phyloP scores from a whole-genome alignment of 2,888 invertebrate genomes.

The Eurytoma adleriae region DNA sequence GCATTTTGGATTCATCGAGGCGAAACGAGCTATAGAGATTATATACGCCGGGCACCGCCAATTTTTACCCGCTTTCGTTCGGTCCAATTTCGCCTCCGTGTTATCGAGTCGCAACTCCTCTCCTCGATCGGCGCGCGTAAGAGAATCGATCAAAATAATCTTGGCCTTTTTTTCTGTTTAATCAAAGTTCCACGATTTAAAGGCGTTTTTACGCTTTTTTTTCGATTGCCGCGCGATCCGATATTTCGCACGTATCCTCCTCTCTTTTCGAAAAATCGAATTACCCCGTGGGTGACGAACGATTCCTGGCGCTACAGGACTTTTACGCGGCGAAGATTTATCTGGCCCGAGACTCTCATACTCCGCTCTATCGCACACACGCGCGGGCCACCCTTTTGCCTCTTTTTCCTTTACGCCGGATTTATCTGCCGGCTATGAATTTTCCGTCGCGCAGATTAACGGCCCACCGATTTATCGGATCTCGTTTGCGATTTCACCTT shows the following conservation, averaged over 20 bases:
- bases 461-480: neutral
- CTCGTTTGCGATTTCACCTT: neutral
- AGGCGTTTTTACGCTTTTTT: neutral
- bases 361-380: conserved; percentile 15
- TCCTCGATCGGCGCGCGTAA: neutral
- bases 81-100: neutral
- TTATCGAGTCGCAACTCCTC: neutral
- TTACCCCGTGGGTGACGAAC: conserved; percentile 7
- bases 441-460: conserved; percentile 46
- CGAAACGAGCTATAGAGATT: conserved; percentile 33
- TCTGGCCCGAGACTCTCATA: conserved; percentile 11
- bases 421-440: conserved; percentile 51
- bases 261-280: conserved; percentile 25
- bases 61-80: conserved; percentile 30
- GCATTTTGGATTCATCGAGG: conserved; percentile 32
- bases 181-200: too few relatives aligned
- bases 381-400: conserved; percentile 27
- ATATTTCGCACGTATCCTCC: neutral
- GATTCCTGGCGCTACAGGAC: neutral
- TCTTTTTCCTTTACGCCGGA: conserved; percentile 1
- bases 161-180: neutral
- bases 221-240: neutral
- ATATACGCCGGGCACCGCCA: conserved; percentile 10
- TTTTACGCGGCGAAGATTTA: conserved; percentile 27
- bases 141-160: too few relatives aligned